Percentiles rank a stretch among this genome's conserved stretches.
Evolutionary conservation across 2,888 invertebrate species (phyloP).

Genomic region (Leistus spinibarbis): DNA sequence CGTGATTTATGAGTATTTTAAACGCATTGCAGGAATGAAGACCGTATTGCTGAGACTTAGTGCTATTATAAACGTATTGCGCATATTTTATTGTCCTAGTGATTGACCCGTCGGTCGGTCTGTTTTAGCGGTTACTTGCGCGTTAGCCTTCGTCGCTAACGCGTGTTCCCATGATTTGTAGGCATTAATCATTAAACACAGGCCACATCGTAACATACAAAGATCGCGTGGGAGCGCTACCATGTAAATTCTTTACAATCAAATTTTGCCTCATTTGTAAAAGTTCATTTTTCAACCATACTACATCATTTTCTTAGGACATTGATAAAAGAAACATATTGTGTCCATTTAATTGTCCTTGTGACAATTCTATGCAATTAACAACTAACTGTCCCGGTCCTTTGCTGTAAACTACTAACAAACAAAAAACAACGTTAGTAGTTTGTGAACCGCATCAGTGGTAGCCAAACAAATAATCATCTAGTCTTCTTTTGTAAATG

Average conservation of each 20-base stretch:
- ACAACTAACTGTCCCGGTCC: no score
- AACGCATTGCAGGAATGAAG: no score
- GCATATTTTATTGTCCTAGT: no score
- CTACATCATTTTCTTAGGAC: neutral
- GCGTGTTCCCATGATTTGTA: neutral
- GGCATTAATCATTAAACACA: neutral
- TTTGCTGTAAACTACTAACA: neutral
- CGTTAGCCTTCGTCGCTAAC: neutral
- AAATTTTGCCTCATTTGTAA: neutral
- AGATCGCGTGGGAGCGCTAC: neutral
- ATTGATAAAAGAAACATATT: neutral
- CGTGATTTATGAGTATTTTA: no score
- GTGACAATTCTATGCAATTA: no score
- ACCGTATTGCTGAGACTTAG: no score
- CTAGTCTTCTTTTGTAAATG: neutral
- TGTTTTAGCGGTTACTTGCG: neutral
- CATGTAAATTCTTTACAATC: neutral
- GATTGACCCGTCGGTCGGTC: no score
- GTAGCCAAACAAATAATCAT: neutral
- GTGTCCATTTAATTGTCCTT: no score
- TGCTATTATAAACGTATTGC: no score
- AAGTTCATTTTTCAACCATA: neutral
- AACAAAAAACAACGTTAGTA: neutral
- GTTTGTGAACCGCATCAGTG: neutral
- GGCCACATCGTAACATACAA: neutral